phyloP scores from a whole-genome alignment of 2,113 vertebrate species.

The Globicephala melas region DNA sequence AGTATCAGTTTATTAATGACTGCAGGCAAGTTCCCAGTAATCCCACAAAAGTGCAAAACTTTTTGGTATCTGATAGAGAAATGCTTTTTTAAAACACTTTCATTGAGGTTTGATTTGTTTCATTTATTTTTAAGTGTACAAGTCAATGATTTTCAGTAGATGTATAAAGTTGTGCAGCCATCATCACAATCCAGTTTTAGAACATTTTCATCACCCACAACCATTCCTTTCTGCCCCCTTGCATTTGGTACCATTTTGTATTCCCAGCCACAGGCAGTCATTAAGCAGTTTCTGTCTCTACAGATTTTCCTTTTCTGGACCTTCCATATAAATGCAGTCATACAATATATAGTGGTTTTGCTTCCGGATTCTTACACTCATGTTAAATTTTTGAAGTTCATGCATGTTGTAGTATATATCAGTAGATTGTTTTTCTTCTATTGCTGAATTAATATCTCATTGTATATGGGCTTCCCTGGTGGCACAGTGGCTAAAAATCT shows the following conservation, averaged over 20 bases:
- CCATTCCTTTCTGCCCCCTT: neutral
- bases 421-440: neutral
- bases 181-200: neutral
- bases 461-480: neutral
- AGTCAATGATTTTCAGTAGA: neutral
- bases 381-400: neutral
- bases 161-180: neutral
- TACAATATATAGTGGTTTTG: neutral
- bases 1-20: neutral
- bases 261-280: neutral
- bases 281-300: neutral
- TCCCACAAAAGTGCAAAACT: neutral
- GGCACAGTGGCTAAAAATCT: too few relatives aligned
- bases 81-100: neutral
- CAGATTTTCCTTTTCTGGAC: neutral
- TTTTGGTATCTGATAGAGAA: neutral
- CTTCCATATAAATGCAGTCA: neutral
- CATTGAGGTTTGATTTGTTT: neutral
- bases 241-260: neutral
- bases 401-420: neutral
- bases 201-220: neutral
- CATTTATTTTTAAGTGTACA: neutral
- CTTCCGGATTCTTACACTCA: neutral
- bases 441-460: constrained; percentile 5
- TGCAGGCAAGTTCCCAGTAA: neutral